A percentile compares a stretch with the other conserved stretches of the same genome.
Conservation (phyloP, 2,797 vertebrate genomes). For the Pangasius sanitwongsei region DNA sequence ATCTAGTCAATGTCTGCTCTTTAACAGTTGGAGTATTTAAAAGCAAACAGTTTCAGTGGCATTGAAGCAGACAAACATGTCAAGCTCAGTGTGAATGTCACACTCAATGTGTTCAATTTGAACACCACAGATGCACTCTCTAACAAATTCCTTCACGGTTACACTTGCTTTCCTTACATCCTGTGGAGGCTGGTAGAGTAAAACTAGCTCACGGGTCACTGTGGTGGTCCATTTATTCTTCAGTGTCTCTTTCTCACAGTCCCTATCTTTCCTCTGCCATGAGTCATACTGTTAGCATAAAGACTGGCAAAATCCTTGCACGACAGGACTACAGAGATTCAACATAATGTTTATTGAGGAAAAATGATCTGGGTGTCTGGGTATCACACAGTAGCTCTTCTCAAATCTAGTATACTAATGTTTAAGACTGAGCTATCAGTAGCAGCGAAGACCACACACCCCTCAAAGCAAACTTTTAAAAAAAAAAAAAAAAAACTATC, state of each 20-base stretch:
- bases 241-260: neutral
- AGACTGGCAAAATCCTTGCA: neutral
- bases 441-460: neutral
- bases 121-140: neutral
- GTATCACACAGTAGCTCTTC: neutral
- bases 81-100: neutral
- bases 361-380: neutral
- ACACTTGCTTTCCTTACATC: neutral
- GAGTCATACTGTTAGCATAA: neutral
- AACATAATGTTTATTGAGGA: neutral
- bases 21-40: neutral
- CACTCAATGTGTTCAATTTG: neutral
- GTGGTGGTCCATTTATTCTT: neutral
- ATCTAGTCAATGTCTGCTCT: neutral
- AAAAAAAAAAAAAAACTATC: neutral
- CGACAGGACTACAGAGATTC: neutral
- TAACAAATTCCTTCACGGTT: neutral
- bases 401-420: neutral
- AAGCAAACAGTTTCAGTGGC: neutral
- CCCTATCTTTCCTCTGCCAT: neutral
- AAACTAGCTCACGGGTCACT: neutral
- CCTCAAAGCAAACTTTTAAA: neutral
- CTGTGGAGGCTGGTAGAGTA: neutral
- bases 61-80: neutral
- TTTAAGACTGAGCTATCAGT: neutral